phyloP scores from a whole-genome alignment of 2,797 vertebrate genomes.

The Helicolenus hilgendorfi region DNA sequence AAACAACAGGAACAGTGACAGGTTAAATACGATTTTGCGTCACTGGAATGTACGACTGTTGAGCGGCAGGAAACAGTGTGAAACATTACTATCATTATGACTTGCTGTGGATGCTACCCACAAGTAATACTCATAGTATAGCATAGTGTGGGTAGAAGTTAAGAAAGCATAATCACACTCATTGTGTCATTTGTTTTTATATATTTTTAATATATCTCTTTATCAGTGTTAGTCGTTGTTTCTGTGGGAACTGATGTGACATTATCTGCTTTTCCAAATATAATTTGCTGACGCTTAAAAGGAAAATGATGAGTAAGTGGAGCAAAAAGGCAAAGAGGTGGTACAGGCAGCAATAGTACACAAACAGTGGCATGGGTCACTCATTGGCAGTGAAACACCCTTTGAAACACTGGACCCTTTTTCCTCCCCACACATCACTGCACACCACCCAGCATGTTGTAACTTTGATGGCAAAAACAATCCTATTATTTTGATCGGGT shows the following conservation, averaged over 20 bases:
- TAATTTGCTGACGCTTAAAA: constrained; percentile 15
- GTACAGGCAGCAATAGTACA: background rate
- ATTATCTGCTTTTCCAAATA: background rate
- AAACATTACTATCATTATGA: background rate
- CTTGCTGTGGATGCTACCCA: background rate
- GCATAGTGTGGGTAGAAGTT: background rate
- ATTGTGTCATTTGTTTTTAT: background rate
- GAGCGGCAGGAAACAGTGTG: background rate
- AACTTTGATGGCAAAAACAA: constrained; percentile 49
- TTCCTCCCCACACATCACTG: constrained; percentile 56
- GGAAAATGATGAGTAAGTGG: background rate
- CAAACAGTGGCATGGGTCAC: constrained; percentile 5
- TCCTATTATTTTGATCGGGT: constrained; percentile 76
- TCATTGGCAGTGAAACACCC: constrained; percentile 18
- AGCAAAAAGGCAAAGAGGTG: constrained; percentile 30
- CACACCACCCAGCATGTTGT: constrained; percentile 30
- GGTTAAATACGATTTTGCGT: background rate
- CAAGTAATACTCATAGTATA: background rate
- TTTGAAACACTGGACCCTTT: constrained; percentile 67
- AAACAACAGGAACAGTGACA: background rate
- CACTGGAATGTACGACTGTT: constrained; percentile 12
- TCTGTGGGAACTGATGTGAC: background rate
- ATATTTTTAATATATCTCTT: background rate
- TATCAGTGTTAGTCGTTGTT: background rate
- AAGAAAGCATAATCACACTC: background rate